Evolutionary conservation across 2,113 vertebrate genomes (phyloP).

Genomic region (Oncorhynchus tshawytscha): DNA sequence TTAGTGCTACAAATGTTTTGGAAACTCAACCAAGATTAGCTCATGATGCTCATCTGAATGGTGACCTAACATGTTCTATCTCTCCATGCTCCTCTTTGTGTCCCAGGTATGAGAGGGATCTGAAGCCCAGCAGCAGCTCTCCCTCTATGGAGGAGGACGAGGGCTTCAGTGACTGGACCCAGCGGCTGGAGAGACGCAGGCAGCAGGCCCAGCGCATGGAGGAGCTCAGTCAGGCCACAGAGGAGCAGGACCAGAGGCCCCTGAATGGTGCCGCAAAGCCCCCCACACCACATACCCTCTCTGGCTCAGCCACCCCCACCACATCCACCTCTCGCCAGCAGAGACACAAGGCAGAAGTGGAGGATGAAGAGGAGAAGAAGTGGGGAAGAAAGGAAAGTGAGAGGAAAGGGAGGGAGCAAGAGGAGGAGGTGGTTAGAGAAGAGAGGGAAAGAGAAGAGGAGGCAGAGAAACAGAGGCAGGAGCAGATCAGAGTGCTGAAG

Average conservation of each 20-base stretch:
- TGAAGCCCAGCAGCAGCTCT: conserved; percentile 67
- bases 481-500: conserved; percentile 27
- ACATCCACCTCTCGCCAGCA: conserved; percentile 18
- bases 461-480: conserved; percentile 31
- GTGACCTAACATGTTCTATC: neutral
- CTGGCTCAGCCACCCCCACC: neutral
- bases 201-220: conserved; percentile 59
- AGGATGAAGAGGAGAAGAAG: conserved; percentile 21
- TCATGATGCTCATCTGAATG: neutral
- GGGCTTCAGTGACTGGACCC: conserved; percentile 93
- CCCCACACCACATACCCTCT: neutral
- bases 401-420: conserved; percentile 33
- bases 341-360: conserved; percentile 35
- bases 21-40: no score
- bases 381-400: conserved; percentile 33
- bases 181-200: conserved; percentile 75
- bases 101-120: conserved; percentile 60
- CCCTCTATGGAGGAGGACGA: conserved; percentile 87
- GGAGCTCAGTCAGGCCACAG: conserved; percentile 46
- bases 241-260: conserved; percentile 25
- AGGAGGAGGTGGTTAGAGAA: conserved; percentile 16
- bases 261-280: conserved; percentile 5
- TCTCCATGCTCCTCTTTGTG: conserved; percentile 1
- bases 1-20: no score
- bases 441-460: conserved; percentile 35